Evolutionary conservation across 2,888 invertebrate species (phyloP).

Genomic region (Polydrusus pterygomalis): DNA sequence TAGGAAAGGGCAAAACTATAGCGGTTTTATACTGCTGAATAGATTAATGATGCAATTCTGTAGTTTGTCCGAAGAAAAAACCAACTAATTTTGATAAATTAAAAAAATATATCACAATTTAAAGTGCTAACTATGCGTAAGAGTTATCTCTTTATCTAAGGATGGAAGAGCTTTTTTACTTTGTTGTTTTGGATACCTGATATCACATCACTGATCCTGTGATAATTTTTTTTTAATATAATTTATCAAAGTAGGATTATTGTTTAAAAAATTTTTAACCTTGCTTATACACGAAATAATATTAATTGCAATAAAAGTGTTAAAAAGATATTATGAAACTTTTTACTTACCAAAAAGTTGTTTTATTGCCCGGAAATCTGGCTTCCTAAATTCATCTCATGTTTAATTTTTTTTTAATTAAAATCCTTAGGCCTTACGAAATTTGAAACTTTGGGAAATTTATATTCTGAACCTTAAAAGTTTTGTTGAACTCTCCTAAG

Average conservation of each 20-base stretch:
- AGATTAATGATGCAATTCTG: too few relatives aligned
- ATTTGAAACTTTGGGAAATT: conserved; percentile 28
- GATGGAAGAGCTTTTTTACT: too few relatives aligned
- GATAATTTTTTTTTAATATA: neutral
- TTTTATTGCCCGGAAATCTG: conserved; percentile 23
- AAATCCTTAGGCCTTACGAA: conserved; percentile 14
- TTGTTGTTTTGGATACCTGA: too few relatives aligned
- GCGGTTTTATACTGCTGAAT: too few relatives aligned
- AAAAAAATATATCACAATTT: too few relatives aligned
- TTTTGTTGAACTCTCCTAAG: neutral
- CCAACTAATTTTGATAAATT: too few relatives aligned
- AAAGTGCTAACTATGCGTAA: too few relatives aligned
- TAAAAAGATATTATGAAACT: conserved; percentile 18
- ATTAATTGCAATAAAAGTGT: conserved; percentile 20
- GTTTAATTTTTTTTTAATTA: conserved; percentile 35
- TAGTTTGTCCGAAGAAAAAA: too few relatives aligned
- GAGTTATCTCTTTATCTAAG: too few relatives aligned
- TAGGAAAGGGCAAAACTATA: too few relatives aligned
- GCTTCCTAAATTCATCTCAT: conserved; percentile 18
- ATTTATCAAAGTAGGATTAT: too few relatives aligned
- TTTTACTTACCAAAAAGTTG: conserved; percentile 14
- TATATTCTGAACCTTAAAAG: conserved; percentile 22
- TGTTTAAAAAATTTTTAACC: conserved; percentile 1
- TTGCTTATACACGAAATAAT: conserved; percentile 1
- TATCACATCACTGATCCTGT: neutral